A percentile compares a stretch with the other conserved stretches of the same genome.
phyloP scores from a whole-genome alignment of 2,797 vertebrate species.

The Apodemus agrarius region DNA sequence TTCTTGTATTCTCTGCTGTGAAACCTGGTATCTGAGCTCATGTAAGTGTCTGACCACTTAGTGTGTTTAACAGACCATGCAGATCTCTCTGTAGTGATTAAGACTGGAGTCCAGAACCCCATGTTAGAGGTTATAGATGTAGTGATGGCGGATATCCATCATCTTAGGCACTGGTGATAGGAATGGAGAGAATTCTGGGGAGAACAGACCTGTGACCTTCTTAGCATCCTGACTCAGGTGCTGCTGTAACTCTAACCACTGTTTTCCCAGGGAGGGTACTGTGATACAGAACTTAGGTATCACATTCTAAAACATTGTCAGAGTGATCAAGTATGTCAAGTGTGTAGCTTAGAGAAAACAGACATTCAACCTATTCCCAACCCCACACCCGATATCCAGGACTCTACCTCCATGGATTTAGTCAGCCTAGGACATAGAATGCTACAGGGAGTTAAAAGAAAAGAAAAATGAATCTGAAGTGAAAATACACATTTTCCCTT shows the following conservation, averaged over 20 bases:
- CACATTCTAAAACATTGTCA: not conserved
- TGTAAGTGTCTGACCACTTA: conserved; percentile 11
- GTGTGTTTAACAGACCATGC: conserved; percentile 29
- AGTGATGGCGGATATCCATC: not conserved
- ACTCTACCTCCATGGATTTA: not conserved
- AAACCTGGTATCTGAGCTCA: conserved; percentile 42
- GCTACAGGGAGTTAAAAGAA: not conserved
- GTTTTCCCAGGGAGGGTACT: not conserved
- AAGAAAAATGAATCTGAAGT: not conserved
- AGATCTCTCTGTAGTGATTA: not conserved
- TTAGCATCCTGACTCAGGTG: not conserved
- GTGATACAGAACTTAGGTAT: not conserved
- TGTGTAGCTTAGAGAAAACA: not conserved
- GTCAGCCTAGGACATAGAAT: not conserved
- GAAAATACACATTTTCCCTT: not conserved
- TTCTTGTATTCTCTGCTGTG: conserved; percentile 12
- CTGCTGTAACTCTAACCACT: not conserved
- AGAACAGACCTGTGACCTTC: not conserved
- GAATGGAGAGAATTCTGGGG: not conserved
- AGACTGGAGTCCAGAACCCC: not conserved
- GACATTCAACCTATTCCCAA: not conserved
- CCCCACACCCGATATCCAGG: not conserved
- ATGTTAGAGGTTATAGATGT: not conserved
- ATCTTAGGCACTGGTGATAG: not conserved
- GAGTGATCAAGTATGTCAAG: not conserved